Evolutionary conservation across 2,888 invertebrate genomes (phyloP).

Genomic region (Crioceris asparagi): DNA sequence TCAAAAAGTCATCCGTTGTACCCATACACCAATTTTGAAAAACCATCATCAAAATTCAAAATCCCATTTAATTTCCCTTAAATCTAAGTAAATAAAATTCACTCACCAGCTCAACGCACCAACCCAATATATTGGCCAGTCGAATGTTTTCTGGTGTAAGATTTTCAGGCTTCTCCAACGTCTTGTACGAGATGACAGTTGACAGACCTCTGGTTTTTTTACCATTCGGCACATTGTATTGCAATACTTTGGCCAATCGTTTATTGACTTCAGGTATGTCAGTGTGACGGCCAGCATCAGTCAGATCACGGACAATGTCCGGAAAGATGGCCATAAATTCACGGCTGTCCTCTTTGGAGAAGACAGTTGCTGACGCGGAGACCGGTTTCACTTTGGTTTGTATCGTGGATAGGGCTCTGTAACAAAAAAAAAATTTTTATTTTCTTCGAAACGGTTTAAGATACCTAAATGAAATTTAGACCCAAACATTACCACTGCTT

Average conservation of each 20-base stretch:
- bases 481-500: too few species aligned
- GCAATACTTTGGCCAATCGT: constrained; percentile 64
- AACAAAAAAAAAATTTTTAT: constrained; percentile 18
- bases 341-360: constrained; percentile 70
- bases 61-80: too few species aligned
- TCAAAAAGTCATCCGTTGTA: too few species aligned
- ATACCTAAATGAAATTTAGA: too few species aligned
- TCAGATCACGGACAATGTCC: constrained; percentile 74
- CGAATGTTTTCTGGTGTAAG: constrained; percentile 68
- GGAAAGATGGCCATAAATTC: constrained; percentile 85
- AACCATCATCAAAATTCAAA: too few species aligned
- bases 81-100: background rate
- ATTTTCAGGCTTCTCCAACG: constrained; percentile 53
- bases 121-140: constrained; percentile 76
- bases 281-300: constrained; percentile 61
- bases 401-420: constrained; percentile 47
- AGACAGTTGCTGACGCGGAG: constrained; percentile 47
- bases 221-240: constrained; percentile 87
- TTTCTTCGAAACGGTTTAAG: too few species aligned
- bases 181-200: constrained; percentile 64
- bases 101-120: constrained; percentile 91
- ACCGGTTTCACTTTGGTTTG: constrained; percentile 51
- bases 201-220: constrained; percentile 75
- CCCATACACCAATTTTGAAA: too few species aligned
- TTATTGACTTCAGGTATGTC: constrained; percentile 72